Evolutionary conservation across 2,113 vertebrate genomes (phyloP), one percentile per base, ranked within the genome.

Genomic region (Dissostichus mawsoni): DNA sequence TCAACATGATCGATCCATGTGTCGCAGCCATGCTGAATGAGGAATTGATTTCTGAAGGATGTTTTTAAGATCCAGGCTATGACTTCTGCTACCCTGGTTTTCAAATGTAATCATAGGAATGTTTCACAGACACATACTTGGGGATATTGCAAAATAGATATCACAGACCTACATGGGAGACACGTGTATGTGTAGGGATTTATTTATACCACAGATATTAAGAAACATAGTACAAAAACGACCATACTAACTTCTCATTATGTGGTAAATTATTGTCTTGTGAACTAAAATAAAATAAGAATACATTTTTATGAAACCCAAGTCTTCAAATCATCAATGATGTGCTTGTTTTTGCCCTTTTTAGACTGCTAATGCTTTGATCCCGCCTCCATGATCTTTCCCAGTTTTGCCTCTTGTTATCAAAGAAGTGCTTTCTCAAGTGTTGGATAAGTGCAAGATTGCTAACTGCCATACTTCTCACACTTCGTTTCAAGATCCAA

Each of bases 41-140:
- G 81, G 87, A 87, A 94, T 92, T 83, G 92, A 94, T 92, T 92
- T 90, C 62, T 81, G 70, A 82, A 78, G 80, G 85, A 89, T 87
- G 85, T 84, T 89, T 84, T 84, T 85, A 77, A 87, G 89, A 89
- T 80, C 77, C 78, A 73, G 78, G 33, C 82, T 70, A 50, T 66
- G 83, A 81, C 87, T 89, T 83, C 55, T 81, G 71, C 61, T 62
- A 14, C n/a, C 14, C 7, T 20, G 76, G 11, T 70, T 87, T 84
- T 89, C 50, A 69, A 53, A 87, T 74, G 76, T 78, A 90, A 90
- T 89, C 87, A 85, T 29, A 33, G 50, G 61, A 80, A 63, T 74
- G 83, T 51, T 68, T 41, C 1, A 41, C 53, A 61, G 61, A 70
- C 20, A 61, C 33, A 77, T 25, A 61, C 52, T 0, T 33, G 16